Evolutionary conservation across 2,888 invertebrate species (phyloP), one percentile per base, ranked within the genome.

Genomic region (Orthonychiurus folsomi): DNA sequence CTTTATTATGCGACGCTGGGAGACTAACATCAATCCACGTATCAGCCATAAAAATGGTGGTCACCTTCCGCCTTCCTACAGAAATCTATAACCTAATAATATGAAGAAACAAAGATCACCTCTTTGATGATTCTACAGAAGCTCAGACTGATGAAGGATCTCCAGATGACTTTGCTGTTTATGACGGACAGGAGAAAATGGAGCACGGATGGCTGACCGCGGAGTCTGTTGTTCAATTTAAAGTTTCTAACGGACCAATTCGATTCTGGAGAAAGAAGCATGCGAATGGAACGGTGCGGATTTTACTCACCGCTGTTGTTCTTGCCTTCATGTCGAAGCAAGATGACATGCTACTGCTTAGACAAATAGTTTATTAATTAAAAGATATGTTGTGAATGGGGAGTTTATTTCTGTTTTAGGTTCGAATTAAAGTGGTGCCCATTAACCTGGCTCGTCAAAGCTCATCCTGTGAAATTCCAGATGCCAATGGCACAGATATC

Each of bases 151-250:
- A 24, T 56, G 20, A 23, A 24, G 9, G 20, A 18, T 24, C 3
- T 52, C 52, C 52, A 21, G 52, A 20, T 52, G 52, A 21, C 3
- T 52, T 21, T 20, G 20, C 52, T 52, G 5, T 18, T 37, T 37
- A 83, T 73, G 80, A 81, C 72, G 81, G 74, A 52, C 63, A 62
- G 25, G 69, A 67, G 81, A 72, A 82, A 69, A 78, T 89, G 18
- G 87, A 86, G 74, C 82, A 84, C 69, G 93, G 93, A 18, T 93
- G 93, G 93, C 80, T 93, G 27, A 90, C 87, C 50, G 82, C 83
- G 66, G 89, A 90, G 76, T 86, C 86, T n/a, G 80, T 88, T 61
- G 81, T 93, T 56, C 92, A 93, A 76, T 83, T 93, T 65, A 89
- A 91, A 77, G 83, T 92, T 74, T 73, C 74, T 63, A 86, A 88